Evolutionary conservation across 2,113 vertebrate genomes (phyloP), one percentile per base, ranked within the genome.

Genomic region (Microtus montanus): DNA sequence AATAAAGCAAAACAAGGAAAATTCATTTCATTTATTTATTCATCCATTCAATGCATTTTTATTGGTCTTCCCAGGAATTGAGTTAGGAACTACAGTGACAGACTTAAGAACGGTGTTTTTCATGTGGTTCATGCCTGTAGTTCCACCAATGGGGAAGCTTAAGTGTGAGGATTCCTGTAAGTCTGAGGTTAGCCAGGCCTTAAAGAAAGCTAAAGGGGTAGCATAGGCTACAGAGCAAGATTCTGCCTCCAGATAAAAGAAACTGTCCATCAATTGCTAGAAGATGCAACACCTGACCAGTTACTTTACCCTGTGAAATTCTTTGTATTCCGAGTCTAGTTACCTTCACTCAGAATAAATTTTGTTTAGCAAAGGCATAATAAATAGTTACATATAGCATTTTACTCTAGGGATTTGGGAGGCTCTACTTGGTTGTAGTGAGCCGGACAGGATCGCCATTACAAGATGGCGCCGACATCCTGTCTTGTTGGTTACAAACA

Each of bases 11-110:
- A 49, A 49, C 9, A 49, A 49, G 9, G 84, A 38, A 83, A 78
- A 26, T 74, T 87, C 70, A 63, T 63, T 47, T 86, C 22, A 63
- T 93, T 90, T 13, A 6, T 86, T 86, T 52, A 38, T 92, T 93
- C 58, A 85, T 33, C 3, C 54, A 75, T 47, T 58, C 30, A 92
- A 35, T 58, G 77, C 7, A 58, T 79, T 64, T 89, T 52, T 82
- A 49, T 82, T 49, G n/a, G 5, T 20, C 8, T 24, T 64, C 75
- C 30, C 20, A 63, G 52, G 5, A 44, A 41, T 26, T 87, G 63
- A 87, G 14, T 92, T 68, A 92, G 54, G 77, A 90, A 70, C 26
- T 78, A 73, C 58, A 87, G 24, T 63, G 11, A 82, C 6, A 87
- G 30, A 17, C 26, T 74, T 41, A 84, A 63, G 83, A 90, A 92